phyloP scores from a whole-genome alignment of 2,113 vertebrate genomes.

The Numenius arquata region DNA sequence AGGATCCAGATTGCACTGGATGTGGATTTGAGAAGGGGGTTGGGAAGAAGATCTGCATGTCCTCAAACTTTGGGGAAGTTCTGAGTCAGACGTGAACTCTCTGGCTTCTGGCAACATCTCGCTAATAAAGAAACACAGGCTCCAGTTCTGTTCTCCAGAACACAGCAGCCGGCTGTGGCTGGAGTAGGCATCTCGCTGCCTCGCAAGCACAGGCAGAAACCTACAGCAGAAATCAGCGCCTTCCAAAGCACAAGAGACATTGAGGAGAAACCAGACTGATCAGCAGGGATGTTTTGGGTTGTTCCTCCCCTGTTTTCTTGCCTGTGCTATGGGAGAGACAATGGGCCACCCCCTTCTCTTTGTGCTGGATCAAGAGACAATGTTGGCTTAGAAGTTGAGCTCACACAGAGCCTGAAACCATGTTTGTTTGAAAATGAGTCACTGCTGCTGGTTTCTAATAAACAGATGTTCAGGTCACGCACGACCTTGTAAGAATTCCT shows the following conservation, averaged over 20 bases:
- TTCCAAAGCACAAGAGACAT: not conserved
- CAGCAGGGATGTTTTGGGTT: not conserved
- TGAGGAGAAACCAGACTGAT: not conserved
- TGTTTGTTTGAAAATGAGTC: slow-evolving; percentile 54
- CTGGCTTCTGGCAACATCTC: slow-evolving; percentile 18
- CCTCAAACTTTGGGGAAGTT: slow-evolving; percentile 62
- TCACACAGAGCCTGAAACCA: not conserved
- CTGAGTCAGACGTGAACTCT: slow-evolving; percentile 68
- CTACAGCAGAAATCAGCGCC: not conserved
- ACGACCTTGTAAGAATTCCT: not conserved
- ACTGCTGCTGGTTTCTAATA: slow-evolving; percentile 42
- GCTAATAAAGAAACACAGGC: not conserved
- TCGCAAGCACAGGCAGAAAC: not conserved
- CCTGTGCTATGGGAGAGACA: not conserved
- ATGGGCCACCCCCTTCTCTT: not conserved
- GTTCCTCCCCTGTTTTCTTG: not conserved
- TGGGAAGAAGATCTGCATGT: slow-evolving; percentile 46
- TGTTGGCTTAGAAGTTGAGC: slow-evolving; percentile 36
- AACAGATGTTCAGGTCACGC: slow-evolving; percentile 28
- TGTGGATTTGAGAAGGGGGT: slow-evolving; percentile 16
- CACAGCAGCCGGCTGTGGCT: not conserved
- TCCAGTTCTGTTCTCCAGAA: slow-evolving; percentile 1
- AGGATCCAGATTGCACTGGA: slow-evolving; percentile 36
- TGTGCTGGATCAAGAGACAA: slow-evolving; percentile 36
- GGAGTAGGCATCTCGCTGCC: not conserved